Evolutionary conservation across 2,113 vertebrate genomes (phyloP).

Genomic region (Natator depressus): DNA sequence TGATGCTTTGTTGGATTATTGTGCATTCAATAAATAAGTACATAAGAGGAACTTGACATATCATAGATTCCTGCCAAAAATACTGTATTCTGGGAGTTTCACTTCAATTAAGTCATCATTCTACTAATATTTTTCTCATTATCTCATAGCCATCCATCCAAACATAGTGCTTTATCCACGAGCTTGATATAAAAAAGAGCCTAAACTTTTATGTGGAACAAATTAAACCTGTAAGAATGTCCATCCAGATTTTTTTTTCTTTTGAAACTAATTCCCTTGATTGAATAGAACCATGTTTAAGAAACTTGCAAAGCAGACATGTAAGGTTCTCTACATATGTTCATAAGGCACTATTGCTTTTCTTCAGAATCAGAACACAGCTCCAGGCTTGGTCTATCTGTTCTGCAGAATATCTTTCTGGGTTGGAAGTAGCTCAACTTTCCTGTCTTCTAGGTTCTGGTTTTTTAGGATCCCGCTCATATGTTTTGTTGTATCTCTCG

Average conservation of each 20-base stretch:
- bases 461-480: background rate
- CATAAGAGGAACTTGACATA: background rate
- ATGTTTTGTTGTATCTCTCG: background rate
- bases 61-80: conserved; percentile 1
- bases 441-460: background rate
- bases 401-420: background rate
- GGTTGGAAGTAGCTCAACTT: background rate
- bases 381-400: background rate
- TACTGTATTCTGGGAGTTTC: background rate
- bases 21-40: background rate
- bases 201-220: background rate
- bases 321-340: background rate
- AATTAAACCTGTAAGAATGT: background rate
- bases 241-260: background rate
- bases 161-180: background rate
- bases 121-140: background rate
- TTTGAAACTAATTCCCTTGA: background rate
- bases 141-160: background rate
- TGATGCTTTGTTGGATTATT: background rate
- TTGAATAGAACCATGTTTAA: background rate
- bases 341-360: background rate
- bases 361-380: background rate
- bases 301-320: background rate
- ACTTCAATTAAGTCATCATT: background rate
- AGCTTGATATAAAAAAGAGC: background rate